Evolutionary conservation across 1,140 invertebrate genomes (phyloP).

Genomic region (Drepana arcuata): DNA sequence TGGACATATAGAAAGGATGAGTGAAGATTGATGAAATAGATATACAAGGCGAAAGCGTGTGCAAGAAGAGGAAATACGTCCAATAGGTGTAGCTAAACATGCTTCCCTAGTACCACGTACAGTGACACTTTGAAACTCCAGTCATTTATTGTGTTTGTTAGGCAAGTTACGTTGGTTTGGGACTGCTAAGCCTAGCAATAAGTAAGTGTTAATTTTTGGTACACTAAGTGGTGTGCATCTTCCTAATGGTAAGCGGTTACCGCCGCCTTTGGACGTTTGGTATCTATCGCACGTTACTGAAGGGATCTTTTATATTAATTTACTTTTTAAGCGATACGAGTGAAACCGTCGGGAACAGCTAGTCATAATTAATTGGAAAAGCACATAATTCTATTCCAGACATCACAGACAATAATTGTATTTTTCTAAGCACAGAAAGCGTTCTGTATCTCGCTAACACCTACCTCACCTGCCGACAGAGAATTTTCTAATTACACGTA

Average conservation of each 20-base stretch:
- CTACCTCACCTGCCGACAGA: constrained; percentile 7
- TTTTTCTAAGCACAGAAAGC: not conserved
- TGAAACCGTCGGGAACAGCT: not conserved
- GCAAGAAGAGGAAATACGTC: too few relatives aligned
- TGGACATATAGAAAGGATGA: not conserved
- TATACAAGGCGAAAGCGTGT: too few relatives aligned
- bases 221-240: too few relatives aligned
- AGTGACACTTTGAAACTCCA: not conserved
- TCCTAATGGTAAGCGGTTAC: too few relatives aligned
- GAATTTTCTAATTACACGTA: constrained; percentile 61
- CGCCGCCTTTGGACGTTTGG: too few relatives aligned
- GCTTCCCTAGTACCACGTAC: not conserved
- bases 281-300: too few relatives aligned
- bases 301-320: not conserved
- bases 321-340: not conserved
- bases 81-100: constrained; percentile 3
- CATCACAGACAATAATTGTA: too few relatives aligned
- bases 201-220: too few relatives aligned
- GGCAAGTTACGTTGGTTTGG: not conserved
- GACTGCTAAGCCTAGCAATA: too few relatives aligned
- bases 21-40: too few relatives aligned
- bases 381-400: too few relatives aligned
- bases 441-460: not conserved
- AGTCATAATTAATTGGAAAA: not conserved
- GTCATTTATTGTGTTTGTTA: not conserved